These are phyloP conservation scores for Tautogolabrus adspersus DNA, from an alignment of 2,113 vertebrate species.

Conservation along the genomic window DNA sequence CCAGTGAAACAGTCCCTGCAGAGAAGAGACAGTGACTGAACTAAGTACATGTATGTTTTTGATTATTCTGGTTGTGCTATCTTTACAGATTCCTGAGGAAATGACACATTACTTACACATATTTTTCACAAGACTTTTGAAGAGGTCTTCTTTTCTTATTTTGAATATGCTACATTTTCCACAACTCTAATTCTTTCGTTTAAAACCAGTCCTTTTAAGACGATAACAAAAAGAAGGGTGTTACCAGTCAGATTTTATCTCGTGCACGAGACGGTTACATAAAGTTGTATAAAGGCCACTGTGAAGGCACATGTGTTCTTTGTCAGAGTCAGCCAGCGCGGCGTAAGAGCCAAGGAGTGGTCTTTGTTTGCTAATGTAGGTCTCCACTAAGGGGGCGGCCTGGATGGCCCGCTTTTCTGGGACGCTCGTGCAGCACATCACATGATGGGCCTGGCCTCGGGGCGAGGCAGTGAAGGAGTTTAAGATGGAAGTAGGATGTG, in stretches of 20 bases:
- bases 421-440: constrained; percentile 59
- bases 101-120: too few species aligned
- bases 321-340: constrained; percentile 23
- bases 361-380: constrained; percentile 80
- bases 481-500: constrained; percentile 55
- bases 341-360: constrained; percentile 37
- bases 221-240: constrained; percentile 17
- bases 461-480: constrained; percentile 63
- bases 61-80: too few species aligned
- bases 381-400: constrained; percentile 62
- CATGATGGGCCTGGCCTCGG: constrained; percentile 75
- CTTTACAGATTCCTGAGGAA: too few species aligned
- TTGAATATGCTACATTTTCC: constrained; percentile 6
- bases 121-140: neutral
- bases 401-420: constrained; percentile 71
- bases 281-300: constrained; percentile 40
- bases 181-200: constrained; percentile 29
- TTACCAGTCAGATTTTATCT: constrained; percentile 18
- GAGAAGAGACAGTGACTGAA: neutral
- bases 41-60: too few species aligned
- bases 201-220: constrained; percentile 20
- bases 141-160: constrained; percentile 16
- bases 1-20: neutral
- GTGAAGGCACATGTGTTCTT: constrained; percentile 43
- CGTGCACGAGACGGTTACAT: constrained; percentile 6